Evolutionary conservation across 1,140 invertebrate species (phyloP).

Genomic region (Tribolium castaneum): DNA sequence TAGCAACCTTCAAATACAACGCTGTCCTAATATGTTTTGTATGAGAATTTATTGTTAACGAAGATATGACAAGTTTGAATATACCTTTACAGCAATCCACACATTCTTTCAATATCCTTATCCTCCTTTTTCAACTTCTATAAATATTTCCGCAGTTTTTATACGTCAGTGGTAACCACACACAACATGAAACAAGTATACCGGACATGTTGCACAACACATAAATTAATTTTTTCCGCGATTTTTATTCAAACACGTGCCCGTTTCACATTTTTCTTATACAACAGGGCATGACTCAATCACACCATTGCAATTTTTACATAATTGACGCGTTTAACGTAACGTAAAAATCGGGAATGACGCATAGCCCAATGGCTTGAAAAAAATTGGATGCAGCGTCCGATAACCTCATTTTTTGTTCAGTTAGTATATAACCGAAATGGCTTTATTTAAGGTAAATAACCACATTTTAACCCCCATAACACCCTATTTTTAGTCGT

Average conservation of each 20-base stretch:
- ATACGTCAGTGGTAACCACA: background rate
- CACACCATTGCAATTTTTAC: background rate
- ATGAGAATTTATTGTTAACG: constrained; percentile 39
- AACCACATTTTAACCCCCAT: background rate
- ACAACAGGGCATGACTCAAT: background rate
- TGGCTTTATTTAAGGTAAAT: background rate
- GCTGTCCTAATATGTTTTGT: constrained; percentile 40
- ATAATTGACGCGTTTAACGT: background rate
- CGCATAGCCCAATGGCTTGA: background rate
- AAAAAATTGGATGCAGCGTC: background rate
- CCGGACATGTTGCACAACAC: background rate
- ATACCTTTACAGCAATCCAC: constrained; percentile 27
- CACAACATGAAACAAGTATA: background rate
- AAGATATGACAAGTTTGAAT: constrained; percentile 39
- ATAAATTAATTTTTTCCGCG: background rate
- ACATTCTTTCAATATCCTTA: background rate
- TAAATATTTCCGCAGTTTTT: background rate
- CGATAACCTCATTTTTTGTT: no score
- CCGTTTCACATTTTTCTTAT: background rate
- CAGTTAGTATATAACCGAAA: no score
- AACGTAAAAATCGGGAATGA: background rate
- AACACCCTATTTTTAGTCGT: background rate
- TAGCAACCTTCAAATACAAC: constrained; percentile 20
- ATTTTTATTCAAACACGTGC: background rate
- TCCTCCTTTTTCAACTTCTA: background rate